These are phyloP conservation scores for Ctenopoma kingsleyae DNA, from an alignment of 2,797 vertebrate genomes.

Conservation along the genomic window DNA sequence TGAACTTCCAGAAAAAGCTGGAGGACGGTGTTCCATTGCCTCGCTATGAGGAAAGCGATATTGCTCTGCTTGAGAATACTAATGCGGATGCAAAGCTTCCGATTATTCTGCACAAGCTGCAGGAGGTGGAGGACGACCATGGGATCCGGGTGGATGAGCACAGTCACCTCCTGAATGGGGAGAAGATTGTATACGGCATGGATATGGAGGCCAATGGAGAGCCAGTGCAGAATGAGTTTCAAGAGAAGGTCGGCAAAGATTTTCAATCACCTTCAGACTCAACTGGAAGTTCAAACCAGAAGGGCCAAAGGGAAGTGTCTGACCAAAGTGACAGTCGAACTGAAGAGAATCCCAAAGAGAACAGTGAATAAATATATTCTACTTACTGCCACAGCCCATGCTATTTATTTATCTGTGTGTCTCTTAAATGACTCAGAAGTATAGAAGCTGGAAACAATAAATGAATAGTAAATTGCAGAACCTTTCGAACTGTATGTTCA, in stretches of 20 bases:
- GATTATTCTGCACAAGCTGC: constrained; percentile 89
- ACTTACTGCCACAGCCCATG: constrained; percentile 50
- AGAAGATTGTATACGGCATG: constrained; percentile 82
- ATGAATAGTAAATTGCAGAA: constrained; percentile 50
- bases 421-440: constrained; percentile 72
- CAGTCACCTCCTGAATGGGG: constrained; percentile 83
- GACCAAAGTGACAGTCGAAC: constrained; percentile 80
- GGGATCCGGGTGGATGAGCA: constrained; percentile 70
- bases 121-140: constrained; percentile 83
- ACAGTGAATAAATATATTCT: constrained; percentile 62
- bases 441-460: constrained; percentile 51
- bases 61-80: constrained; percentile 90
- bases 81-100: constrained; percentile 89
- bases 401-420: constrained; percentile 83
- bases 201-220: constrained; percentile 38
- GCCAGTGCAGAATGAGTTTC: constrained; percentile 26
- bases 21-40: constrained; percentile 87
- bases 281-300: constrained; percentile 22
- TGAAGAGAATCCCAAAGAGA: constrained; percentile 86
- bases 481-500: constrained; percentile 39
- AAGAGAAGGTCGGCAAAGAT: constrained; percentile 29
- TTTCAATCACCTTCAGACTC: constrained; percentile 44
- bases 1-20: constrained; percentile 87
- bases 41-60: constrained; percentile 90
- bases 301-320: constrained; percentile 61